Evolutionary conservation across 2,888 invertebrate species (phyloP), one percentile per base, ranked within the genome.

Genomic region (Stramonita haemastoma): DNA sequence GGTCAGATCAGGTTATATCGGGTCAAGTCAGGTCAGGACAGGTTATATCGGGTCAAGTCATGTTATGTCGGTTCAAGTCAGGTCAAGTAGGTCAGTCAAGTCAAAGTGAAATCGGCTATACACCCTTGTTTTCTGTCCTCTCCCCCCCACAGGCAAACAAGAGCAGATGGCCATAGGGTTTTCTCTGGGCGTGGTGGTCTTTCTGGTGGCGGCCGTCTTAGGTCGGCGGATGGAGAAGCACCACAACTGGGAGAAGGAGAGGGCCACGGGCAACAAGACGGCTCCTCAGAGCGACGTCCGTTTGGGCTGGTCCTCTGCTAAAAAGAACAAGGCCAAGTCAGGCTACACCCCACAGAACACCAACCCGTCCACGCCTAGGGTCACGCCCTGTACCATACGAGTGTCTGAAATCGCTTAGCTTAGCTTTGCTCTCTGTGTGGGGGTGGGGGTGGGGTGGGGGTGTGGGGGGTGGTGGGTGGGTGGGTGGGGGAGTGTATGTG

Each of bases 131-230:
- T 2, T 13, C 66, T 34, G 66, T 26, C 2, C 6, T 26, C 66
- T 22, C 22, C 66, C 26, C 26, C 29, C 29, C n/a, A 46, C 91
- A 92, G 92, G 70, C 34, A 77, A 87, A 17, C 36, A 46, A 36
- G 90, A 86, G 29, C 66, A 86, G 32, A 70, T 92, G 77, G 90
- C 89, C 17, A 91, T 93, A 26, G 93, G 93, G 15, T 91, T 91
- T 19, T 87, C 90, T 6, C 77, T 92, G 17, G 94, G 94, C 22
- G 77, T 92, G n/a, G 91, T 87, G 17, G 46, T 93, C 17, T 94
- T 93, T 60, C 29, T 93, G 13, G 79, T 89, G 17, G 91, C 93
- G 46, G 93, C 93, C 87, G 73, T 92, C 26, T 91, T 92, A 81
- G 90, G 92, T 26, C 90, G 90, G 17, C 46, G 81, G 17, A 60